phyloP scores from a whole-genome alignment of 2,797 vertebrate species.

The Adrianichthys oophorus region DNA sequence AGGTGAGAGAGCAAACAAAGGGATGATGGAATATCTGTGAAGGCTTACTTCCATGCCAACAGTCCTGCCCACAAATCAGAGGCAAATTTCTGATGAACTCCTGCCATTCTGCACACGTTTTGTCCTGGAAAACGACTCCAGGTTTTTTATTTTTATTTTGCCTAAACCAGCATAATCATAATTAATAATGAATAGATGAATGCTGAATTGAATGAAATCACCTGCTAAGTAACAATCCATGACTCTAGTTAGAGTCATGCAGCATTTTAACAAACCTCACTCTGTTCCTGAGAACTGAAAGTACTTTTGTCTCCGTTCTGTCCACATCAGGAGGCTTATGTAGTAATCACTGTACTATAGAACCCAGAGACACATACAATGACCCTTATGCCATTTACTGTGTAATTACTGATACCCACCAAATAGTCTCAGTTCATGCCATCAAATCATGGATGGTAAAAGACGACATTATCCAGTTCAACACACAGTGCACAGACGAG shows the following conservation, averaged over 20 bases:
- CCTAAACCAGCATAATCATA: too few relatives aligned
- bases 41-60: too few relatives aligned
- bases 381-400: slow-evolving; percentile 20
- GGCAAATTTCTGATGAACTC: too few relatives aligned
- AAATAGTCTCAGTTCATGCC: slow-evolving; percentile 43
- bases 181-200: too few relatives aligned
- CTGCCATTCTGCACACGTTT: too few relatives aligned
- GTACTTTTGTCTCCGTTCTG: slow-evolving; percentile 46
- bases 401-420: slow-evolving; percentile 39
- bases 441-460: slow-evolving; percentile 15
- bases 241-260: background rate
- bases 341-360: slow-evolving; percentile 10
- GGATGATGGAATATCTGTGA: too few relatives aligned
- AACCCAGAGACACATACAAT: slow-evolving; percentile 14
- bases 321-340: slow-evolving; percentile 24
- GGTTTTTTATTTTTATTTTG: too few relatives aligned
- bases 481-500: slow-evolving; percentile 21
- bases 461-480: slow-evolving; percentile 24
- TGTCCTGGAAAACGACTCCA: too few relatives aligned
- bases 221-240: background rate
- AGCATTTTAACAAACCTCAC: slow-evolving; percentile 25
- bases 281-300: slow-evolving; percentile 29
- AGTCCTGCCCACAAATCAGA: too few relatives aligned
- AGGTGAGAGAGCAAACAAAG: too few relatives aligned
- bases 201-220: too few relatives aligned